Conservation (phyloP, 1,140 invertebrate genomes). For the Papilio polyxenes region DNA sequence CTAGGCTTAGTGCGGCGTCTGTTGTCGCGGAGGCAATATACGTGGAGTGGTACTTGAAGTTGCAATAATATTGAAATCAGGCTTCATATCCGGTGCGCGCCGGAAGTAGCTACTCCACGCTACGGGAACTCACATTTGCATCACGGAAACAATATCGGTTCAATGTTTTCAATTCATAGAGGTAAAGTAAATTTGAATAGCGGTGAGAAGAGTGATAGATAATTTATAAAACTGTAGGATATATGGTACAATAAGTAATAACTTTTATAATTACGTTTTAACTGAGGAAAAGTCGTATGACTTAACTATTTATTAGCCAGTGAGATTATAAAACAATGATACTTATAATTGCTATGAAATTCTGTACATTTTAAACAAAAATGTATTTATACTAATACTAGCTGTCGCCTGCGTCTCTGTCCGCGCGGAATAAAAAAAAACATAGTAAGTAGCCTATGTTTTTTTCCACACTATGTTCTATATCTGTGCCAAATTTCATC, state of each 20-base stretch:
- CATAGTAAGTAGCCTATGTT: too few species aligned
- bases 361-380: too few species aligned
- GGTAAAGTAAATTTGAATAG: constrained; percentile 23
- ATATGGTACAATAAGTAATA: background rate
- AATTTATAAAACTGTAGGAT: background rate
- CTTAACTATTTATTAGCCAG: too few species aligned
- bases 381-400: too few species aligned
- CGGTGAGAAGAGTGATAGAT: background rate
- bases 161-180: background rate
- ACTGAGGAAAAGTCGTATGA: too few species aligned
- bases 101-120: constrained; percentile 20
- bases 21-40: background rate
- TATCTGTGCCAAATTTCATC: too few species aligned
- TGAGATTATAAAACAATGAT: too few species aligned
- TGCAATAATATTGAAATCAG: constrained; percentile 53
- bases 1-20: background rate
- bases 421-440: too few species aligned
- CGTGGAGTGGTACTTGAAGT: constrained; percentile 28
- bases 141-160: constrained; percentile 15
- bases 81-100: constrained; percentile 48
- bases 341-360: too few species aligned
- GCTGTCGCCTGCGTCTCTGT: too few species aligned
- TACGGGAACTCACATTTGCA: background rate
- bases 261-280: too few species aligned
- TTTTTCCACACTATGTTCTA: too few species aligned